Percentiles rank a stretch among this genome's conserved stretches.
phyloP scores from a whole-genome alignment of 2,797 vertebrate genomes.

The Sarcophilus harrisii region DNA sequence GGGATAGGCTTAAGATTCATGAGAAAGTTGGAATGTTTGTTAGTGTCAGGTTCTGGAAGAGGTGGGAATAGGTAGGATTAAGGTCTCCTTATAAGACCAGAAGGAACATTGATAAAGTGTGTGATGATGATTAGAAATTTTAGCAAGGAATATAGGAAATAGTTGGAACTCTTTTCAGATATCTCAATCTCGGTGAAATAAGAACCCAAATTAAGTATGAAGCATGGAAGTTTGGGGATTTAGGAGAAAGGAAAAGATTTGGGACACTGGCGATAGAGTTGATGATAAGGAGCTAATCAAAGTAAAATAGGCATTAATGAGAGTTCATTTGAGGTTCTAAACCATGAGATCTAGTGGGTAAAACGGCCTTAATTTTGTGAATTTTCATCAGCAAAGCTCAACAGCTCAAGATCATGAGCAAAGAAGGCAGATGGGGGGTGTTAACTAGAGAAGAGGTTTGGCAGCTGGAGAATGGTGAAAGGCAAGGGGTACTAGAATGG shows the following conservation, averaged over 20 bases:
- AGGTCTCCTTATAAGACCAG: neutral
- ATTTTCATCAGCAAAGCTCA: neutral
- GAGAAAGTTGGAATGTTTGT: neutral
- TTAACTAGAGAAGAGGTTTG: neutral
- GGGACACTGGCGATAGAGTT: neutral
- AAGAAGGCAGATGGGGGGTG: neutral
- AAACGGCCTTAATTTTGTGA: neutral
- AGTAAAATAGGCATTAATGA: neutral
- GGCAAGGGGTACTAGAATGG: neutral
- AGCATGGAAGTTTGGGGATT: neutral
- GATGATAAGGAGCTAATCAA: neutral
- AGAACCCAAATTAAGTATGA: neutral
- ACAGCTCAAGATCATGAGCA: neutral
- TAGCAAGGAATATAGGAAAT: neutral
- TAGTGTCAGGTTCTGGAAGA: neutral
- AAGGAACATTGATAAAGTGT: neutral
- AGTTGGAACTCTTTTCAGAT: neutral
- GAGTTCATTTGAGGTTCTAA: neutral
- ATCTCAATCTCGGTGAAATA: neutral
- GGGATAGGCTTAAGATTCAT: neutral
- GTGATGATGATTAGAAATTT: neutral
- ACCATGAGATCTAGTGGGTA: neutral
- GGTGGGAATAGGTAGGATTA: neutral
- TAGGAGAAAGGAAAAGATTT: neutral
- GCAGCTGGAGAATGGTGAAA: neutral